phyloP scores from a whole-genome alignment of 2,113 vertebrate genomes.

The Thunnus maccoyii region DNA sequence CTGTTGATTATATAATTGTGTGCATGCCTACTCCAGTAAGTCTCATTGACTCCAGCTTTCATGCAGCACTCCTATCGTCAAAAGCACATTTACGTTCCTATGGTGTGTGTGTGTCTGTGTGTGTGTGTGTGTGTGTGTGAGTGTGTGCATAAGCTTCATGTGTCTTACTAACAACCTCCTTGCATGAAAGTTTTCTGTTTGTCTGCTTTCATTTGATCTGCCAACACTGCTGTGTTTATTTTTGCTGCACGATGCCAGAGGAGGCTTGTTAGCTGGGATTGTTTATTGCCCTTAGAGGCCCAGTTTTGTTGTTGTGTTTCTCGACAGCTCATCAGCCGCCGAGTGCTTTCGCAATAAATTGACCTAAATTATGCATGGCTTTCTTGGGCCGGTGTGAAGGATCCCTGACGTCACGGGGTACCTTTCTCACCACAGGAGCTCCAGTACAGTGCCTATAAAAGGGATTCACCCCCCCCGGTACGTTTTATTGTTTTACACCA shows the following conservation, averaged over 20 bases:
- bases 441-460: neutral
- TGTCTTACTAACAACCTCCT: constrained; percentile 54
- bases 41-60: constrained; percentile 65
- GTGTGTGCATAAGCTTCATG: constrained; percentile 11
- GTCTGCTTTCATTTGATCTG: constrained; percentile 66
- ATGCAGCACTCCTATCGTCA: constrained; percentile 54
- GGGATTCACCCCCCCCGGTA: neutral
- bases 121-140: constrained; percentile 2
- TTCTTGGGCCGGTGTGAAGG: constrained; percentile 29
- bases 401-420: constrained; percentile 32
- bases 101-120: constrained; percentile 10
- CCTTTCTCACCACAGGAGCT: constrained; percentile 9
- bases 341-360: constrained; percentile 62
- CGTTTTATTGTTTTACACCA: constrained; percentile 1
- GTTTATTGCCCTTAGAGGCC: constrained; percentile 67
- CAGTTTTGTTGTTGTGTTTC: constrained; percentile 45
- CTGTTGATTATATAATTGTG: constrained; percentile 74
- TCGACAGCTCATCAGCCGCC: constrained; percentile 63
- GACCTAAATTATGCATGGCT: constrained; percentile 65
- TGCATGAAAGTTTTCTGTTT: constrained; percentile 62
- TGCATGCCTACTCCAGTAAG: constrained; percentile 64
- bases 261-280: constrained; percentile 68
- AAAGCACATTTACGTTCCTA: constrained; percentile 57
- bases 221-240: constrained; percentile 59
- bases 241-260: constrained; percentile 46